Percentiles rank a stretch among this genome's conserved stretches.
phyloP scores from a whole-genome alignment of 2,797 vertebrate species.

The Chromobotia macracanthus region DNA sequence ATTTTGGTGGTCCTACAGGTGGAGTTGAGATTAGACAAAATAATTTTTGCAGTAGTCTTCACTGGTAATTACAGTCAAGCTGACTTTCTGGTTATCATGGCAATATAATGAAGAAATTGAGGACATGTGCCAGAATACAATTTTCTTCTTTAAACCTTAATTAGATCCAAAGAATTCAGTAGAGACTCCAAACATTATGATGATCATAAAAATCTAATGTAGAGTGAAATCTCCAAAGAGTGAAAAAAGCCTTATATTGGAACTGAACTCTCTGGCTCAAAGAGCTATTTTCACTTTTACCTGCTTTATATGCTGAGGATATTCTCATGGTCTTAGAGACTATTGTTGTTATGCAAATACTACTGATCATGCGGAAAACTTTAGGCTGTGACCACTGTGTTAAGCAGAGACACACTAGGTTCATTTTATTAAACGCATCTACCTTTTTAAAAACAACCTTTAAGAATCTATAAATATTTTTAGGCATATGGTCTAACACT shows the following conservation, averaged over 20 bases:
- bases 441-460: background rate
- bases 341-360: slow-evolving; percentile 33
- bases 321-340: background rate
- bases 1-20: background rate
- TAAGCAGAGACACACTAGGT: background rate
- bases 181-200: background rate
- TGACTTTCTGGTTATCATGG: slow-evolving; percentile 47
- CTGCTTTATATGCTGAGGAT: slow-evolving; percentile 20
- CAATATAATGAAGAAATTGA: slow-evolving; percentile 11
- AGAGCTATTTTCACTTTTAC: background rate
- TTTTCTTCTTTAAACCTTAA: slow-evolving; percentile 32
- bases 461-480: background rate
- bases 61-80: background rate
- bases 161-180: background rate
- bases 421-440: background rate
- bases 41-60: background rate
- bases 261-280: background rate
- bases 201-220: background rate
- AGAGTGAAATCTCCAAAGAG: background rate
- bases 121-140: slow-evolving; percentile 8
- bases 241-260: background rate
- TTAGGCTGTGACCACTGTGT: slow-evolving; percentile 7
- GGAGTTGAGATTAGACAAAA: background rate
- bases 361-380: slow-evolving; percentile 21
- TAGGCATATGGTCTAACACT: background rate